These are phyloP conservation scores for Hyaena hyaena DNA, from an alignment of 2,113 vertebrate genomes.

Conservation along the genomic window DNA sequence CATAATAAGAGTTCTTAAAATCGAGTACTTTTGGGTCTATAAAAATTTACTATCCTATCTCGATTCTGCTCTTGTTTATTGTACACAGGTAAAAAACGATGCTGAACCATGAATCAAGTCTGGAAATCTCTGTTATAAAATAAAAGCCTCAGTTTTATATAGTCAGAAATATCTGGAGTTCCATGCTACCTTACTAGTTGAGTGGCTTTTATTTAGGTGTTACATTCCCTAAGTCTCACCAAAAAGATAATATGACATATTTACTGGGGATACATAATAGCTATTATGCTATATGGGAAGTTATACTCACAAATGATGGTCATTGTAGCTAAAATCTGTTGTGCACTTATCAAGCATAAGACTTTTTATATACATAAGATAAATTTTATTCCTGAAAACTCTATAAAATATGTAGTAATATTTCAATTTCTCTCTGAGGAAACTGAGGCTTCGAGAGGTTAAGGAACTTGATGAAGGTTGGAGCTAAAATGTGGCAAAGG, in stretches of 20 bases:
- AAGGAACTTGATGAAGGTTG: not conserved
- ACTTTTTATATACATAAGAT: not conserved
- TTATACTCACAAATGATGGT: not conserved
- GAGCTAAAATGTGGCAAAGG: constrained; percentile 6
- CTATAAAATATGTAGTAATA: not conserved
- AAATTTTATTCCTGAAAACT: not conserved
- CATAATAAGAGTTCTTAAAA: constrained; percentile 13
- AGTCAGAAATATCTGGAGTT: not conserved
- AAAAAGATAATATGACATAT: not conserved
- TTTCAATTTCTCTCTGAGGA: constrained; percentile 23
- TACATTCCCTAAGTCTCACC: not conserved
- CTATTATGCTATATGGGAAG: not conserved
- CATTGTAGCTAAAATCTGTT: not conserved
- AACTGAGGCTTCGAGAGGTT: not conserved
- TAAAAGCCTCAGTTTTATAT: not conserved
- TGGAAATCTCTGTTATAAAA: not conserved
- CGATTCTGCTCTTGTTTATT: constrained; percentile 21
- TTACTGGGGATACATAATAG: not conserved
- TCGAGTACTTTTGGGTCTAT: not conserved
- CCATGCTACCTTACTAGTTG: not conserved
- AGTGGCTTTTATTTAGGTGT: not conserved
- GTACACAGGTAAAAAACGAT: not conserved
- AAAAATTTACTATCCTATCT: not conserved
- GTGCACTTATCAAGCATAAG: not conserved
- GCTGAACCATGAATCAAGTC: not conserved